Evolutionary conservation across 2,797 vertebrate genomes (phyloP).

Genomic region (Notoglanidium macrostoma): DNA sequence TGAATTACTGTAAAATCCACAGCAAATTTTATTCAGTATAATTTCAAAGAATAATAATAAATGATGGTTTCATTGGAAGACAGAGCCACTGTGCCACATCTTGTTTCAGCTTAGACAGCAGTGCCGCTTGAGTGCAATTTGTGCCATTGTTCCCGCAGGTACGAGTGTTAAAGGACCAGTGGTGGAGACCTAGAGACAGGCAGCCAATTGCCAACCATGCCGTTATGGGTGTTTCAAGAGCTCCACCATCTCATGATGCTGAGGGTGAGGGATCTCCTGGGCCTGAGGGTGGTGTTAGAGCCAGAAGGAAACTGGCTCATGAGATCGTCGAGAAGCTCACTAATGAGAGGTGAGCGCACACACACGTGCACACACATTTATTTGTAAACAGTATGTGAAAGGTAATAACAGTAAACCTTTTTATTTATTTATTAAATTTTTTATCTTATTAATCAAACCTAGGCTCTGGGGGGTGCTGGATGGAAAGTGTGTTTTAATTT

Average conservation of each 20-base stretch:
- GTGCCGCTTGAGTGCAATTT: background rate
- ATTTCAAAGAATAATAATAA: background rate
- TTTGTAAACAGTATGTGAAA: background rate
- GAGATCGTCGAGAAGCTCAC: slow-evolving; percentile 62
- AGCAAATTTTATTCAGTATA: background rate
- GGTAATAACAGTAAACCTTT: background rate
- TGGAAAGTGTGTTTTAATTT: background rate
- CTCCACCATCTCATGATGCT: background rate
- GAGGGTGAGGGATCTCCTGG: slow-evolving; percentile 19
- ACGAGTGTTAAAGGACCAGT: slow-evolving; percentile 51
- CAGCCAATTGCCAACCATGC: background rate
- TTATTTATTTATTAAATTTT: background rate
- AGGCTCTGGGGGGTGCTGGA: background rate
- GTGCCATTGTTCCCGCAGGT: slow-evolving; percentile 37
- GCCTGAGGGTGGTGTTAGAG: slow-evolving; percentile 57
- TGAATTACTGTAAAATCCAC: background rate
- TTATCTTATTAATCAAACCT: background rate
- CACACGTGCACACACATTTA: background rate
- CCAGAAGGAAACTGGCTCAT: slow-evolving; percentile 61
- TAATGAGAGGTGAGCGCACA: slow-evolving; percentile 61
- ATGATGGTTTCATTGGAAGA: background rate
- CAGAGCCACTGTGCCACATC: background rate
- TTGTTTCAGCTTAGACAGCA: too few species aligned
- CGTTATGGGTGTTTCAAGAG: background rate
- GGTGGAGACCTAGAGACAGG: slow-evolving; percentile 40